These are phyloP conservation scores for Xenops minutus DNA, from an alignment of 2,797 vertebrate genomes.

Conservation along the genomic window DNA sequence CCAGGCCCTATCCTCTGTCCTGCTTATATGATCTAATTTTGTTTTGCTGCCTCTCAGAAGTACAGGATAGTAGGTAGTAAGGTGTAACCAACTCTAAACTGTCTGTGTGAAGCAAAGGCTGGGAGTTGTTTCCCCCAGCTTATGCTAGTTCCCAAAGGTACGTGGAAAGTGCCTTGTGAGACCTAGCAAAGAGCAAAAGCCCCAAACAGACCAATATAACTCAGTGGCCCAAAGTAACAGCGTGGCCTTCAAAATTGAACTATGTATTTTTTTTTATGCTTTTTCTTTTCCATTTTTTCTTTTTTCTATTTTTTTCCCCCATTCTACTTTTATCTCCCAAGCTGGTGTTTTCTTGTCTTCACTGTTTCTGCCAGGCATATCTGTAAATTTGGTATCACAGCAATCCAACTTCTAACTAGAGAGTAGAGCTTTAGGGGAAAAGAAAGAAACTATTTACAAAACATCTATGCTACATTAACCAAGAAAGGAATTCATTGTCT, in stretches of 20 bases:
- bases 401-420: background rate
- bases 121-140: background rate
- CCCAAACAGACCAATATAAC: background rate
- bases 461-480: background rate
- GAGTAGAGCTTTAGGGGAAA: background rate
- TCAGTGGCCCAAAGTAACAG: background rate
- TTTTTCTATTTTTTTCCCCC: background rate
- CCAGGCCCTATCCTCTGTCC: background rate
- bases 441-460: background rate
- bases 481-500: background rate
- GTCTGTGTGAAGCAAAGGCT: background rate
- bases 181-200: background rate
- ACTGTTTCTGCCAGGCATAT: background rate
- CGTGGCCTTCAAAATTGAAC: background rate
- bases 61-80: background rate
- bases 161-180: background rate
- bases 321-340: background rate
- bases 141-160: background rate
- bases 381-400: background rate
- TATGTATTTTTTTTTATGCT: background rate
- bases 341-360: background rate
- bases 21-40: background rate
- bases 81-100: background rate
- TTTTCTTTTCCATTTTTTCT: no score
- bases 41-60: background rate